phyloP scores from a whole-genome alignment of 2,113 vertebrate genomes.

The Cottus gobio region DNA sequence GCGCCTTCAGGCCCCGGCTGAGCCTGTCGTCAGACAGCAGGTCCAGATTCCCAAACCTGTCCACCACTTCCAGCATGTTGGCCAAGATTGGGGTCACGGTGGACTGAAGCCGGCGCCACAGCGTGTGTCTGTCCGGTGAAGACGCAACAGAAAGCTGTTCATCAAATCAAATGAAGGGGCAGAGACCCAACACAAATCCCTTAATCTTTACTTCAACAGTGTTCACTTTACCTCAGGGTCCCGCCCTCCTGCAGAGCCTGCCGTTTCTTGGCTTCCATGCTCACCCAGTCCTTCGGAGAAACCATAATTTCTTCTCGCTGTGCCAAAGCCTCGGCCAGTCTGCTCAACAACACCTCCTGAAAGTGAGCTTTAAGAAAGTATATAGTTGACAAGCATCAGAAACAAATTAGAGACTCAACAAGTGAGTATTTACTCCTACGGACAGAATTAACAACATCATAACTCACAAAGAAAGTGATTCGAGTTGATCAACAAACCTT shows the following conservation, averaged over 20 bases:
- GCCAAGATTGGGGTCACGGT: slow-evolving; percentile 75
- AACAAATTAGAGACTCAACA: background rate
- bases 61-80: slow-evolving; percentile 76
- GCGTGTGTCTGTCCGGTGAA: slow-evolving; percentile 72
- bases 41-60: slow-evolving; percentile 78
- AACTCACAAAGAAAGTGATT: background rate
- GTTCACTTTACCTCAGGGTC: slow-evolving; percentile 76
- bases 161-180: background rate
- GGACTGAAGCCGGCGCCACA: slow-evolving; percentile 82
- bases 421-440: background rate
- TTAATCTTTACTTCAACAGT: background rate
- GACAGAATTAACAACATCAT: background rate
- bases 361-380: slow-evolving; percentile 63
- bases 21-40: slow-evolving; percentile 63
- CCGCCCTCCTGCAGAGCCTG: slow-evolving; percentile 82
- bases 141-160: background rate
- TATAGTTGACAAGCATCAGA: background rate
- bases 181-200: background rate
- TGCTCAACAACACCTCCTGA: slow-evolving; percentile 66
- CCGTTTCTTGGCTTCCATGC: slow-evolving; percentile 74
- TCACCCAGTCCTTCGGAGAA: slow-evolving; percentile 77
- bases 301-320: slow-evolving; percentile 61
- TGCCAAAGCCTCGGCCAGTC: slow-evolving; percentile 64
- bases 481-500: background rate
- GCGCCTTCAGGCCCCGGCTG: slow-evolving; percentile 53